Base-by-base conservation (phyloP, 2,888 invertebrate species). In the Argynnis bischoffii region DNA sequence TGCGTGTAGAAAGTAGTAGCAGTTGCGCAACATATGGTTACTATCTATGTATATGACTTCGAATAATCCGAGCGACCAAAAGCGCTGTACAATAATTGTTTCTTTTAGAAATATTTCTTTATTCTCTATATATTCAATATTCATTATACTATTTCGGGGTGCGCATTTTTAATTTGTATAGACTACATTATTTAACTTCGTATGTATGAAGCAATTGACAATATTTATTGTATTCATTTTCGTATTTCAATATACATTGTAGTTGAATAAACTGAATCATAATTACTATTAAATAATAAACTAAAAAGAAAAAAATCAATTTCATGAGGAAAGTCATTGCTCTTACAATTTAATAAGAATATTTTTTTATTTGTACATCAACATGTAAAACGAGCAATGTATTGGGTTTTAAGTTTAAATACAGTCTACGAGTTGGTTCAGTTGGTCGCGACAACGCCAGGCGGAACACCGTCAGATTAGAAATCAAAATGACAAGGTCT, bases 381-480 rank as follows among this genome's bases (percentile, higher is more conserved):
- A 35, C 48, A 26, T 56, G 41, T 69, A 54, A 72, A 74, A 67
- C 26, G 35, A 41, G 35, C 35, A 41, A 41, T 41, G 35, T 11
- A 11, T 41, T 41, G 35, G 3, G 35, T 11, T 41, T 41, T 41
- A 41, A 41, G 3, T 41, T 41, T 41, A 8, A 41, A 41, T 41
- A 3, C 8, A 31, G 48, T 48, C 13, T n/a, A 59, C 13, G 59
- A 2, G 55, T 26, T 35, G n/a, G 55, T 55, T 31, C 78, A 69
- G 69, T 87, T 86, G 66, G 66, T 66, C 35, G 35, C 35, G 41
- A 50, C 16, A 63, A 55, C 51, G 48, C 51, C 81, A 89, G 88
- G 87, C 88, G 89, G 88, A 81, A 83, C 64, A 70, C 69, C 77
- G 76, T 80, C 74, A 79, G 81, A 80, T 80, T 71, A 78, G 75